These are phyloP conservation scores for Coelinius sp. DNA, from an alignment of 2,888 invertebrate genomes.

Conservation along the genomic window DNA sequence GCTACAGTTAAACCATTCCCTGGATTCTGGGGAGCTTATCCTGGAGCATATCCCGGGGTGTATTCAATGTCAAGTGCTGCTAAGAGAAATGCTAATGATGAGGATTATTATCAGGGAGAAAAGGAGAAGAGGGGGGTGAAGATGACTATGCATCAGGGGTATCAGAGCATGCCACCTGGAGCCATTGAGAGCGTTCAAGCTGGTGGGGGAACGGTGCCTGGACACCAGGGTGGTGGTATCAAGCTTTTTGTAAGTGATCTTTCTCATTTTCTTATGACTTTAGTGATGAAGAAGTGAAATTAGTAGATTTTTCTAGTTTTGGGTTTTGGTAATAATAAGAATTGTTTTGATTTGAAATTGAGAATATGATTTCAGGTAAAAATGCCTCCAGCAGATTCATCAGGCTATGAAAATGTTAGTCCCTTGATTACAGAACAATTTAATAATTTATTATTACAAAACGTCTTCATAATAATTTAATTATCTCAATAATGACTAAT, in stretches of 20 bases:
- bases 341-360: constrained; percentile 3
- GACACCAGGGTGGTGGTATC: constrained; percentile 65
- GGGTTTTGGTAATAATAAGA: too few species aligned
- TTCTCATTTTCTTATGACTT: not conserved
- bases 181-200: constrained; percentile 64
- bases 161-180: constrained; percentile 66
- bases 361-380: constrained; percentile 63
- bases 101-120: constrained; percentile 33
- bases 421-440: constrained; percentile 1
- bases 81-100: constrained; percentile 52
- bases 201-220: constrained; percentile 63
- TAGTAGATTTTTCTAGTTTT: too few species aligned
- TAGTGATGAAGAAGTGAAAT: not conserved
- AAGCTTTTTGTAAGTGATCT: constrained; percentile 62
- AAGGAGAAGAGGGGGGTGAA: constrained; percentile 57
- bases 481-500: not conserved
- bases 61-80: constrained; percentile 29
- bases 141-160: constrained; percentile 67
- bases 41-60: constrained; percentile 27
- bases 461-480: not conserved
- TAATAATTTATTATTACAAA: constrained; percentile 40
- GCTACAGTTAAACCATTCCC: constrained; percentile 14
- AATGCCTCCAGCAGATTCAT: constrained; percentile 59
- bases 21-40: constrained; percentile 58
- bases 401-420: constrained; percentile 55